Percentiles rank a stretch among this genome's conserved stretches.
Evolutionary conservation across 2,888 invertebrate genomes (phyloP).

Genomic region (Dryobotodes eremita): DNA sequence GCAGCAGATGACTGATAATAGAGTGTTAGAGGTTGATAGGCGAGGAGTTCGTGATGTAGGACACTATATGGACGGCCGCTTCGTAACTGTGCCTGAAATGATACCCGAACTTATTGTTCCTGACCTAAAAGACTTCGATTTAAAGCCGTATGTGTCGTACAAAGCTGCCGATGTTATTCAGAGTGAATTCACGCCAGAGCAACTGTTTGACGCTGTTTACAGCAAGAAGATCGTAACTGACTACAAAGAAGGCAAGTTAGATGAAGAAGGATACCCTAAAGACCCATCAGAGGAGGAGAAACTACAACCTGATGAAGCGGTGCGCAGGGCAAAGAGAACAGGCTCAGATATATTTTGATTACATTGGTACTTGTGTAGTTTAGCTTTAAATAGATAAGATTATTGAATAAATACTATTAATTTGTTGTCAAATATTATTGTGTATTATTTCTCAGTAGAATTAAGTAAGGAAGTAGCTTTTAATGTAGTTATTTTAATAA

Average conservation of each 20-base stretch:
- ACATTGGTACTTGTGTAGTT: constrained; percentile 62
- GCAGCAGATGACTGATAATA: constrained; percentile 90
- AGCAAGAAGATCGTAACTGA: constrained; percentile 94
- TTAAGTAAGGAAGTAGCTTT: background rate
- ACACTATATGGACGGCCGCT: constrained; percentile 89
- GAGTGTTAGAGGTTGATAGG: constrained; percentile 92
- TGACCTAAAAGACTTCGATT: constrained; percentile 94
- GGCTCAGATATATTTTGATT: constrained; percentile 95
- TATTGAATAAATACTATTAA: constrained; percentile 67
- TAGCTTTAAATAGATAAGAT: constrained; percentile 69
- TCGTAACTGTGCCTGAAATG: constrained; percentile 94
- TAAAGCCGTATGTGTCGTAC: constrained; percentile 99
- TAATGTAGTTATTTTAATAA: background rate
- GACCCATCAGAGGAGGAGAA: constrained; percentile 94
- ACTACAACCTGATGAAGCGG: constrained; percentile 93
- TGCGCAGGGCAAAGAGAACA: constrained; percentile 92
- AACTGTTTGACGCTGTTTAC: constrained; percentile 95
- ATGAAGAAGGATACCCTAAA: constrained; percentile 92
- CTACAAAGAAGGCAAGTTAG: constrained; percentile 93
- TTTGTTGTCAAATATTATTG: constrained; percentile 18
- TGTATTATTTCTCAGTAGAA: constrained; percentile 21
- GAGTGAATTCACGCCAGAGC: constrained; percentile 95
- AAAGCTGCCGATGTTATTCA: constrained; percentile 94
- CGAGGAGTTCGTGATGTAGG: constrained; percentile 94
- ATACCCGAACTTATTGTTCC: constrained; percentile 98